phyloP scores from a whole-genome alignment of 23 tunicate species.

The Styela clava region DNA sequence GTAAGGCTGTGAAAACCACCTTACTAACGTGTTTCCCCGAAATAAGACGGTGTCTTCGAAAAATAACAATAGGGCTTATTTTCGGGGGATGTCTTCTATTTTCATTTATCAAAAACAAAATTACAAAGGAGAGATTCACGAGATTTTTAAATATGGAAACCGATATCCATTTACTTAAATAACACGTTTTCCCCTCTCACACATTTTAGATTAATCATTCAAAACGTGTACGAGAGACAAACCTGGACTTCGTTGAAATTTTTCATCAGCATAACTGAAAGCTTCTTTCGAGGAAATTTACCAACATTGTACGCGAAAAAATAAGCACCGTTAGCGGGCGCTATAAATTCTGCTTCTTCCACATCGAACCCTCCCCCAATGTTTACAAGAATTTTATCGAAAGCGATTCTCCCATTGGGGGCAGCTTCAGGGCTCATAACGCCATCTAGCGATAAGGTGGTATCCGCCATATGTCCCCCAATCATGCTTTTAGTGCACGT shows the following conservation, averaged over 20 bases:
- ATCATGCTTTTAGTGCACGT: constrained; percentile 57
- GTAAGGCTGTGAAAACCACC: too few relatives aligned
- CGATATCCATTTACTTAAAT: too few relatives aligned
- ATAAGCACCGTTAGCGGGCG: constrained; percentile 70
- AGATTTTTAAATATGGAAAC: too few relatives aligned
- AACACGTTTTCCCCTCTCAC: too few relatives aligned
- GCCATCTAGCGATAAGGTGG: background rate
- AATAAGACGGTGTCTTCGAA: too few relatives aligned
- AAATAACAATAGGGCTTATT: too few relatives aligned
- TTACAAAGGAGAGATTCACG: too few relatives aligned
- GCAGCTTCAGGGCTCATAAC: constrained; percentile 13
- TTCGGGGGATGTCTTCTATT: too few relatives aligned
- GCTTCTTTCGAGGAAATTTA: constrained; percentile 70
- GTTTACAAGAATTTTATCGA: constrained; percentile 61
- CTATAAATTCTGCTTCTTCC: constrained; percentile 37
- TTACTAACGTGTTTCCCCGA: too few relatives aligned
- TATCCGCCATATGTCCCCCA: constrained; percentile 33
- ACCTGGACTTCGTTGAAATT: constrained; percentile 78
- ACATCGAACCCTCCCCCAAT: constrained; percentile 28
- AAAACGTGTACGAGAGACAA: too few relatives aligned
- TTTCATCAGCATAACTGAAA: constrained; percentile 74
- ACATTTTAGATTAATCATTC: too few relatives aligned
- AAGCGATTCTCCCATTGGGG: constrained; percentile 38
- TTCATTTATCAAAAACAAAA: too few relatives aligned
- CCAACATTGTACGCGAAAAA: constrained; percentile 72